A percentile compares a stretch with the other conserved stretches of the same genome.
These are phyloP conservation scores for Valencia hispanica DNA, from an alignment of 2,797 vertebrate species.

Conservation along the genomic window DNA sequence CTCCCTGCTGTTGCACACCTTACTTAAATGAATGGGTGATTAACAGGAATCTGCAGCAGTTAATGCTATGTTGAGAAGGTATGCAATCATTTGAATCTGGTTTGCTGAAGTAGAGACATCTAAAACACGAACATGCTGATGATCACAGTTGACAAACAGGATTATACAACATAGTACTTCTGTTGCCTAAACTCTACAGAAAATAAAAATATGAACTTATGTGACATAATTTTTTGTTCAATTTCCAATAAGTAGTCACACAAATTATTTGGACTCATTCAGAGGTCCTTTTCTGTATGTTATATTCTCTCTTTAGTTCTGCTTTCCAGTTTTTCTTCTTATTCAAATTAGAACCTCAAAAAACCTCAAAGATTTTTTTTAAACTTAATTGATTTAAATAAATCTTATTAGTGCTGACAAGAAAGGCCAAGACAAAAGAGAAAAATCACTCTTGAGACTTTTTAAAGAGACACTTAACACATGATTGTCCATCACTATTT, in stretches of 20 bases:
- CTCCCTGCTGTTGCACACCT: too few species aligned
- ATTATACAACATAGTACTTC: background rate
- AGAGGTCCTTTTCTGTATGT: background rate
- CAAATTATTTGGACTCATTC: too few species aligned
- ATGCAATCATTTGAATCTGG: background rate
- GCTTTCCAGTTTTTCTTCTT: background rate
- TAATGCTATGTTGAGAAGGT: background rate
- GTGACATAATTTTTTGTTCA: too few species aligned
- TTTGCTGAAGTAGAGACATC: background rate
- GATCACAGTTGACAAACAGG: background rate
- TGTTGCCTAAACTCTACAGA: background rate
- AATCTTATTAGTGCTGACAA: constrained; percentile 4
- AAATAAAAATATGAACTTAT: background rate
- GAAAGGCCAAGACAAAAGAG: constrained; percentile 27
- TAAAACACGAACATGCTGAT: background rate
- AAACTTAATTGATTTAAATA: background rate
- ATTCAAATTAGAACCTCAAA: background rate
- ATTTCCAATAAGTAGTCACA: too few species aligned
- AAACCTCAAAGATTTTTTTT: background rate
- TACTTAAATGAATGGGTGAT: too few species aligned
- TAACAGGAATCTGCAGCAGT: background rate
- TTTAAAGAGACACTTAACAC: constrained; percentile 65
- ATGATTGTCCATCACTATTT: constrained; percentile 66
- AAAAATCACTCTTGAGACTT: constrained; percentile 14
- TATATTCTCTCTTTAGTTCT: background rate